These are phyloP conservation scores for Excalfactoria chinensis DNA, from an alignment of 2,113 vertebrate species.

Conservation along the genomic window DNA sequence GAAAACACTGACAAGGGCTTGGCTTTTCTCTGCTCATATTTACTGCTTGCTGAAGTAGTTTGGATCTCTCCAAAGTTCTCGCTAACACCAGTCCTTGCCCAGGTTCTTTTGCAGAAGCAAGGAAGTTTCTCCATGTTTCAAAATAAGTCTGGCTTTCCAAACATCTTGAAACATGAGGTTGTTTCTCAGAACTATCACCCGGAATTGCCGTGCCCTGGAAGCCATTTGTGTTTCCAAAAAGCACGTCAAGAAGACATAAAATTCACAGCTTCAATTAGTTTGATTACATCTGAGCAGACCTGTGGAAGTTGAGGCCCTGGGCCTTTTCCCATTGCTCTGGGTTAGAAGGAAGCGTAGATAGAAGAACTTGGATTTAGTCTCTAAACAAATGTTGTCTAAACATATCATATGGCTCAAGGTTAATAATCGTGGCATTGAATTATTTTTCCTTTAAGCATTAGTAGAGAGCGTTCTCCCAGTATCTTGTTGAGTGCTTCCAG, in stretches of 20 bases:
- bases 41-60: background rate
- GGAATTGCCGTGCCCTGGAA: background rate
- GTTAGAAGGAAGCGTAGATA: conserved; percentile 4
- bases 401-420: background rate
- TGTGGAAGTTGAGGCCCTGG: background rate
- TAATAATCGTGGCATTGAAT: background rate
- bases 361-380: background rate
- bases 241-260: background rate
- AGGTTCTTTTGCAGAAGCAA: background rate
- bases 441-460: background rate
- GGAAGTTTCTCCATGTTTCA: background rate
- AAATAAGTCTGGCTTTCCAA: background rate
- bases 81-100: background rate
- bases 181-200: background rate
- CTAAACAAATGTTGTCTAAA: conserved; percentile 9
- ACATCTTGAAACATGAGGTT: background rate
- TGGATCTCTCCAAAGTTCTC: background rate
- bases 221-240: background rate
- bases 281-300: background rate
- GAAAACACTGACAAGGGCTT: background rate
- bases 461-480: background rate
- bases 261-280: background rate
- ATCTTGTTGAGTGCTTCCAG: background rate
- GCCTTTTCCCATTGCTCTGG: background rate
- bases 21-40: background rate